These are phyloP conservation scores for Acanthosepion lycidas DNA, from an alignment of 2,888 invertebrate species.

Conservation along the genomic window DNA sequence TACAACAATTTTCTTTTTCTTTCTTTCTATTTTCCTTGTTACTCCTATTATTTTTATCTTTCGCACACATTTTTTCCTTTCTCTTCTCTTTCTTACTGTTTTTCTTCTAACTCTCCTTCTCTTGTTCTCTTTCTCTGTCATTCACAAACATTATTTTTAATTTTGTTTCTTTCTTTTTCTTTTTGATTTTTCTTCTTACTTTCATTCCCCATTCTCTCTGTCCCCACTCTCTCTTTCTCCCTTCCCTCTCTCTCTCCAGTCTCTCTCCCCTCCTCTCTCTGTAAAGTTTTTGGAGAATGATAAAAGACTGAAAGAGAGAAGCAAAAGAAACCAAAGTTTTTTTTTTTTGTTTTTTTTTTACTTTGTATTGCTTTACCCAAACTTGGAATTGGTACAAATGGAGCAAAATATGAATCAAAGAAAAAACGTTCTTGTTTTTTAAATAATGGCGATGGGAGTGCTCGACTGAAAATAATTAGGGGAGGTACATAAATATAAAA, in stretches of 20 bases:
- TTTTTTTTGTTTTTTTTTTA: too few relatives aligned
- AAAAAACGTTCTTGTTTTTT: too few relatives aligned
- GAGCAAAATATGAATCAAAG: too few relatives aligned
- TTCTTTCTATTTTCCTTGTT: neutral
- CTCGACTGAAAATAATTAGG: too few relatives aligned
- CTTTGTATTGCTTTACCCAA: too few relatives aligned
- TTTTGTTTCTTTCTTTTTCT: neutral
- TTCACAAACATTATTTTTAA: neutral
- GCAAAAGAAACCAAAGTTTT: too few relatives aligned
- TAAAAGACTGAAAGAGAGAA: too few relatives aligned
- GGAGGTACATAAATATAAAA: too few relatives aligned
- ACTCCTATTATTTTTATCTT: neutral
- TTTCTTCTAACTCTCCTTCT: too few relatives aligned
- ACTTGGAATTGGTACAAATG: too few relatives aligned
- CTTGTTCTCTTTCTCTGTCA: neutral
- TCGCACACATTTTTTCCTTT: neutral
- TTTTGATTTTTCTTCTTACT: neutral
- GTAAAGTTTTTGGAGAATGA: too few relatives aligned
- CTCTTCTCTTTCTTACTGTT: neutral
- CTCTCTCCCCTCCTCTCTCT: neutral
- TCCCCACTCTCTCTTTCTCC: neutral
- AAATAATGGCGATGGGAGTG: too few relatives aligned
- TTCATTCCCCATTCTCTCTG: neutral
- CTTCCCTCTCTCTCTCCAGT: neutral
- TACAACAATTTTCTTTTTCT: neutral